Conservation (phyloP, 2,888 invertebrate species). For the Sceliomorpha sp. region DNA sequence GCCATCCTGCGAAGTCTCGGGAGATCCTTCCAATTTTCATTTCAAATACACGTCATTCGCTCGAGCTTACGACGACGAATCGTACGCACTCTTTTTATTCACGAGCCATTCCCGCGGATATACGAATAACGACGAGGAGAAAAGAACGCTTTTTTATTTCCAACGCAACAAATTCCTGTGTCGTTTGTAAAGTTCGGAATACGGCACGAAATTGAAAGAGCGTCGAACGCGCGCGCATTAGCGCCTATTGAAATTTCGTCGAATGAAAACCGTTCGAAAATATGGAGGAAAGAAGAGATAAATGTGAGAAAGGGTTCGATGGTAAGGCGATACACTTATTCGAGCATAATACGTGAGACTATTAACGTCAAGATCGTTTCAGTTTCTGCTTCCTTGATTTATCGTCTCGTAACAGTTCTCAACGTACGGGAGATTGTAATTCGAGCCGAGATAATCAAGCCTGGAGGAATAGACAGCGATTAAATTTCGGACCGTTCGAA, state of each 20-base stretch:
- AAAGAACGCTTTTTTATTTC: not conserved
- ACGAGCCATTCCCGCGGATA: too few species aligned
- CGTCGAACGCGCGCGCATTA: too few species aligned
- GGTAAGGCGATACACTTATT: not conserved
- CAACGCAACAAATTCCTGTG: too few species aligned
- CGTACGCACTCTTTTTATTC: not conserved
- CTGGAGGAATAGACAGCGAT: not conserved
- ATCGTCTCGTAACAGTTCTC: not conserved
- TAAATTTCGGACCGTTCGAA: not conserved
- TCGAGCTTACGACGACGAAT: constrained; percentile 2
- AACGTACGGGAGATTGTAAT: not conserved
- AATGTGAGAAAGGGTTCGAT: too few species aligned
- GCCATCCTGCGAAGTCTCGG: constrained; percentile 4
- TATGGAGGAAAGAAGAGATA: too few species aligned
- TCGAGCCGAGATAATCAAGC: not conserved
- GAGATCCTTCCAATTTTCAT: constrained; percentile 18
- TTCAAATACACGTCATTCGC: constrained; percentile 10
- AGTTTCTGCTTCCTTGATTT: not conserved
- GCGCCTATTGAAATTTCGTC: too few species aligned
- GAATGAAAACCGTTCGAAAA: too few species aligned
- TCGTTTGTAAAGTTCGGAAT: too few species aligned
- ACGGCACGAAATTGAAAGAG: too few species aligned
- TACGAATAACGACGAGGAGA: not conserved
- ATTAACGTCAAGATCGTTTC: not conserved
- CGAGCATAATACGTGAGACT: not conserved